phyloP scores from a whole-genome alignment of 1,140 invertebrate genomes.

The Drepana arcuata region DNA sequence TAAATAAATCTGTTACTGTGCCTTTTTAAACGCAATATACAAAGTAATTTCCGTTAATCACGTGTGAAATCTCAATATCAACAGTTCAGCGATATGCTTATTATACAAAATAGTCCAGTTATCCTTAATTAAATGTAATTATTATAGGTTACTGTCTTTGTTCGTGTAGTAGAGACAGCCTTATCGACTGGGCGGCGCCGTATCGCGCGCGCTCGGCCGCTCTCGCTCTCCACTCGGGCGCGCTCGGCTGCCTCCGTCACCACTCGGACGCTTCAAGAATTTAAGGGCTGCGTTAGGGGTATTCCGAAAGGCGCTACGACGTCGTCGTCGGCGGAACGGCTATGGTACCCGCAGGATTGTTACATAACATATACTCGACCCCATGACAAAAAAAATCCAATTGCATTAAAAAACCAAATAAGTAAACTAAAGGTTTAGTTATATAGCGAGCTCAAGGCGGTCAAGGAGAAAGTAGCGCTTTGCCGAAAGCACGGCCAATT shows the following conservation, averaged over 20 bases:
- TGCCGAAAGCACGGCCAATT: slow-evolving; percentile 36
- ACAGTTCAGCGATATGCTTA: slow-evolving; percentile 38
- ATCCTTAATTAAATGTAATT: slow-evolving; percentile 69
- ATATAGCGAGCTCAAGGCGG: slow-evolving; percentile 1
- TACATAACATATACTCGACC: slow-evolving; percentile 25
- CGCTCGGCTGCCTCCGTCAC: slow-evolving; percentile 31
- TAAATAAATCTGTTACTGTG: too few species aligned
- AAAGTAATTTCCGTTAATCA: slow-evolving; percentile 14
- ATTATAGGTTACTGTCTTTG: slow-evolving; percentile 70
- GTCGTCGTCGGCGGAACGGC: slow-evolving; percentile 15
- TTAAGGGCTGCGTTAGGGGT: slow-evolving; percentile 57
- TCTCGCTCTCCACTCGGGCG: slow-evolving; percentile 25
- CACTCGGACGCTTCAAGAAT: slow-evolving; percentile 47
- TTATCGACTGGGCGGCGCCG: slow-evolving; percentile 71
- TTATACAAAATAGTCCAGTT: slow-evolving; percentile 55
- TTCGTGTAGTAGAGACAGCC: slow-evolving; percentile 65
- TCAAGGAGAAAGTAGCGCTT: slow-evolving; percentile 23
- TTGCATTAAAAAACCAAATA: too few species aligned
- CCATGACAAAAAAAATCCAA: slow-evolving; percentile 13
- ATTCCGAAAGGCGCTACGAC: slow-evolving; percentile 27
- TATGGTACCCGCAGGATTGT: slow-evolving; percentile 23
- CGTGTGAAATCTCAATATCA: slow-evolving; percentile 18
- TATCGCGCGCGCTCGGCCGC: slow-evolving; percentile 38
- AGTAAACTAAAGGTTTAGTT: too few species aligned
- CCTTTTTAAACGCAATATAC: too few species aligned